A percentile compares a stretch with the other conserved stretches of the same genome.
Evolutionary conservation across 2,888 invertebrate genomes (phyloP).

Genomic region (Rhagophthalmus giganteus): DNA sequence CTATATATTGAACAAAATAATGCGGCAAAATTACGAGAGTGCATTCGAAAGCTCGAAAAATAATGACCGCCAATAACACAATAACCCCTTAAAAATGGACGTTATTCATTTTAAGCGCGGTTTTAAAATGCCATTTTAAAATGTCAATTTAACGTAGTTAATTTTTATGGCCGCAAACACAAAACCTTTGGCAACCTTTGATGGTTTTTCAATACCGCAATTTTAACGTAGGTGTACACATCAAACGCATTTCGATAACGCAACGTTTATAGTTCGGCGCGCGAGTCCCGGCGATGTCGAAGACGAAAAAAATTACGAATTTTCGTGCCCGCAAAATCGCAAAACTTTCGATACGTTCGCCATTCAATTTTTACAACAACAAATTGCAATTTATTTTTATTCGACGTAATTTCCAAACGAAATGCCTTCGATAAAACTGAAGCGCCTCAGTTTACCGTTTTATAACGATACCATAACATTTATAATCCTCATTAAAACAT

Average conservation of each 20-base stretch:
- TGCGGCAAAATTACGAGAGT: not conserved
- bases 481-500: conserved; percentile 7
- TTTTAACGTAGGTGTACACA: no score
- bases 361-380: no score
- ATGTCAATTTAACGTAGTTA: conserved; percentile 20
- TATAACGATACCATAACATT: conserved; percentile 11
- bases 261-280: no score
- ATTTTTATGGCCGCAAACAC: conserved; percentile 15
- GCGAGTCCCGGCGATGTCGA: no score
- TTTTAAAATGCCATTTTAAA: conserved; percentile 25
- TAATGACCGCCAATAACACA: conserved; percentile 14
- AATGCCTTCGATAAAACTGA: not conserved
- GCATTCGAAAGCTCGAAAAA: not conserved
- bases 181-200: conserved; percentile 19
- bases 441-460: not conserved
- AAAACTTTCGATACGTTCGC: no score
- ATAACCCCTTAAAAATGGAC: conserved; percentile 10
- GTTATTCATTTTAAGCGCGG: conserved; percentile 15
- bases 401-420: no score
- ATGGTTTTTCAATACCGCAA: not conserved
- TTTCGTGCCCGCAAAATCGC: no score
- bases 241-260: not conserved
- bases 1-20: no score
- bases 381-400: no score
- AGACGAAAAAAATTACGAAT: no score